Base-by-base conservation (phyloP, 2,888 invertebrate genomes). In the Ecliptopera silaceata region DNA sequence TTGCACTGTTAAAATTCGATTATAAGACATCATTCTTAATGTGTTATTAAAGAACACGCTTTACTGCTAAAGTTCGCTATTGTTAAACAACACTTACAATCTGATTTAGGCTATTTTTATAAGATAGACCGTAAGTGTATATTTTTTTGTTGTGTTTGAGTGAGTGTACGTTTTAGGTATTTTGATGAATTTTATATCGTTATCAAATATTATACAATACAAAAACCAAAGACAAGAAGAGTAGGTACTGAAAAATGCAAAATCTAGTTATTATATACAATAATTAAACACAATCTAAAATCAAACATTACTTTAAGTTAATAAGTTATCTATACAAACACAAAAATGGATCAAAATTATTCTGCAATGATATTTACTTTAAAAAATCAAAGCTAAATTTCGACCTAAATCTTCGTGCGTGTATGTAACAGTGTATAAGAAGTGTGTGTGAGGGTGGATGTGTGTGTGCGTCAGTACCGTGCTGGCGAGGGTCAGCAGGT, bases 381-480 rank as follows among this genome's bases (percentile, higher is more conserved):
- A 31, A 2, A 20, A 13, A 38, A 39, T 51, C 18, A 29, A 18
- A 41, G 34, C 32, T 41, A 8, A 39, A 51, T 43, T 45, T 45
- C 0, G 34, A 32, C 39, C 41, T 56, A 49, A 6, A 41, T 43
- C 31, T 31, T 44, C 13, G 29, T 52, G 52, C 44, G 52, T 50
- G 58, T 50, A 20, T 50, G 59, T 59, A 50, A 32, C 3, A 43
- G 58, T 58, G 47, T 50, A 18, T 64, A 56, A 60, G 49, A 56
- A 56, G 68, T 64, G 66, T 70, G 52, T 57, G 68, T 64, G 61
- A 64, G 59, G n/a, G n/a, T n/a, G n/a, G n/a, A n/a, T 63, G 64
- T 48, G 70, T 60, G 59, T 63, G 68, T 59, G 83, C 75, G 86
- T 83, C 86, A 88, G 85, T 89, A 89, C 90, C 89, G 89, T 89